Base-by-base conservation (phyloP, 2,797 vertebrate genomes). In the Jordanella pulchra region DNA sequence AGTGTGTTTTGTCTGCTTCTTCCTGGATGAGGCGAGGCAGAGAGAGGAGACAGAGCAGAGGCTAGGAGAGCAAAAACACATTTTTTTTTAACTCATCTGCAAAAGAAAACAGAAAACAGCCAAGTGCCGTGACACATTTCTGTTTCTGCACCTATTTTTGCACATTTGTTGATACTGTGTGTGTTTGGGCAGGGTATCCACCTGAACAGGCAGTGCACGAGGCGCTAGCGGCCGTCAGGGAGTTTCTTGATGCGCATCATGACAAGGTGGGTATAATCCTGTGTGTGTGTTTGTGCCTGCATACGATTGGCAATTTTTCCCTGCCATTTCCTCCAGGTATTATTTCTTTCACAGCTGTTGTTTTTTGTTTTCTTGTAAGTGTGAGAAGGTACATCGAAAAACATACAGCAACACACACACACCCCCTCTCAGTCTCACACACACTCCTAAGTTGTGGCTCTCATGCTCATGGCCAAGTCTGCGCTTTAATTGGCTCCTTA, bases 201-300 rank as follows among this genome's bases (percentile, higher is more conserved):
- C 94, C 92, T 3, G 95, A 96, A 39, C 90, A 93, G 14, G 96
- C 96, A 0, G 95, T 96, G 1, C 94, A 96, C 1, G 93, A 96
- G 42, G 96, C 95, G 42, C 86, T 97, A 81, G 82, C 84, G 25
- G 86, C 95, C 5, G 93, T 96, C 85, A 94, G 95, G 80, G 89
- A 94, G 76, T 97, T 94, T 94, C 93, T 97, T 86, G 95, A 96
- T 75, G 87, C 95, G 50, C 93, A 96, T 85, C 93, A 94, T 61
- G 92, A 94, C 79, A 94, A 97, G 95, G 96, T 97, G 84, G 60
- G 91, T 86, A 63, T 84, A 67, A 84, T 53, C 64, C 28, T 58
- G 94, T 94, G 87, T 81, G 87, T 81, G 87, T 85, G 73, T 87
- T 67, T 83, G 78, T 70, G 65, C 69, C 73, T 73, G 79, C 65